A percentile compares a stretch with the other conserved stretches of the same genome.
Evolutionary conservation across 2,888 invertebrate genomes (phyloP).

Genomic region (Heteropelma amictum): DNA sequence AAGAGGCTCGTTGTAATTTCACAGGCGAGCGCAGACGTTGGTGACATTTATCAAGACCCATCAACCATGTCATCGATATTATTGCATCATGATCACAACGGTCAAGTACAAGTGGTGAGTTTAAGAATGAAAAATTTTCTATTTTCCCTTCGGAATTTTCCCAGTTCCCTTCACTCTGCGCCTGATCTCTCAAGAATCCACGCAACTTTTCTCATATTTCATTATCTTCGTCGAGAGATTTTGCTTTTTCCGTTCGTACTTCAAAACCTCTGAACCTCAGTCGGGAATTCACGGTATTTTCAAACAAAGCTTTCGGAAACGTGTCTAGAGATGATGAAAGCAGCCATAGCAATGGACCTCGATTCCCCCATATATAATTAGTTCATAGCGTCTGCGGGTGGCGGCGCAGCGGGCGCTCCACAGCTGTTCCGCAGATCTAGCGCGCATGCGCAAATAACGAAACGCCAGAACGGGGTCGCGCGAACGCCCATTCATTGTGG

Average conservation of each 20-base stretch:
- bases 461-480: not conserved
- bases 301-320: too few species aligned
- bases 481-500: not conserved
- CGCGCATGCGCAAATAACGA: not conserved
- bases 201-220: constrained; percentile 8
- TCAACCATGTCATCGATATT: constrained; percentile 92
- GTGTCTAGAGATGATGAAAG: constrained; percentile 37
- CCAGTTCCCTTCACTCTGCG: not conserved
- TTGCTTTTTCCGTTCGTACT: too few species aligned
- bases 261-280: too few species aligned
- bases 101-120: constrained; percentile 92
- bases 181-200: not conserved
- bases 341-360: constrained; percentile 23
- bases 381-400: not conserved
- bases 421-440: not conserved
- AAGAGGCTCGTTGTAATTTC: constrained; percentile 21
- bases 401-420: not conserved
- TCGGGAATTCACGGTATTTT: too few species aligned
- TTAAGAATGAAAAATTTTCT: constrained; percentile 30
- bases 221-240: too few species aligned
- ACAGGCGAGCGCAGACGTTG: constrained; percentile 84
- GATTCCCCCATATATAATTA: constrained; percentile 32
- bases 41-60: constrained; percentile 93
- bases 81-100: constrained; percentile 89
- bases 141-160: constrained; percentile 2